Conservation (phyloP, 2,113 vertebrate species). For the Microtus richardsoni region DNA sequence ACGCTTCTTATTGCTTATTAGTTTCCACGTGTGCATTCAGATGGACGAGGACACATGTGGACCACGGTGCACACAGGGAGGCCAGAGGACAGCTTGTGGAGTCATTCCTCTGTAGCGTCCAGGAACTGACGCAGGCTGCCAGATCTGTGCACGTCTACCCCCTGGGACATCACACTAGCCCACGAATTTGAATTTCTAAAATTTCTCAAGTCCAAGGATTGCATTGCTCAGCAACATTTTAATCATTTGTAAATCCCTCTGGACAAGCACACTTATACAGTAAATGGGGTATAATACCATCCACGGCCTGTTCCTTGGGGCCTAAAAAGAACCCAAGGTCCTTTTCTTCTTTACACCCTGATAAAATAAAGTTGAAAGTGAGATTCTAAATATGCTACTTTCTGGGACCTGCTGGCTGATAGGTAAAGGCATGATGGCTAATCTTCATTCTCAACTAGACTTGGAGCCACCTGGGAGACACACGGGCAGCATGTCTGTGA, state of each 20-base stretch:
- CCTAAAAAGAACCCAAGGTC: constrained; percentile 84
- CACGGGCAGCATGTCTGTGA: background rate
- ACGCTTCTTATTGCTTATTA: background rate
- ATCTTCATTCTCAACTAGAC: background rate
- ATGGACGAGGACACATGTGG: too few relatives aligned
- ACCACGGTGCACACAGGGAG: accelerated
- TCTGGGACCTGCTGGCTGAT: background rate
- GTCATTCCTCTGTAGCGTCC: background rate
- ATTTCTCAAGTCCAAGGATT: constrained; percentile 83
- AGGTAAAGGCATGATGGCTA: background rate
- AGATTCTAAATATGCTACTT: constrained; percentile 29
- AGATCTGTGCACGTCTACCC: too few relatives aligned
- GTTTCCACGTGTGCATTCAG: background rate
- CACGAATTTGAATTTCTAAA: background rate
- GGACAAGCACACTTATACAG: constrained; percentile 54
- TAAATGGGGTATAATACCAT: constrained; percentile 85
- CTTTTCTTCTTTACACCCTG: constrained; percentile 87
- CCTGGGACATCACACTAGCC: background rate
- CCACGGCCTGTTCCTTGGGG: constrained; percentile 83
- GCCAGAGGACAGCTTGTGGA: background rate
- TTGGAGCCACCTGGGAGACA: background rate
- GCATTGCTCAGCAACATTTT: constrained; percentile 51
- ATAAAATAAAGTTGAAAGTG: constrained; percentile 83
- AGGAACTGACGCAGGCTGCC: background rate
- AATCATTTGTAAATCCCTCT: constrained; percentile 59